These are phyloP conservation scores for Apeira syringaria DNA, from an alignment of 2,888 invertebrate genomes.

Conservation along the genomic window DNA sequence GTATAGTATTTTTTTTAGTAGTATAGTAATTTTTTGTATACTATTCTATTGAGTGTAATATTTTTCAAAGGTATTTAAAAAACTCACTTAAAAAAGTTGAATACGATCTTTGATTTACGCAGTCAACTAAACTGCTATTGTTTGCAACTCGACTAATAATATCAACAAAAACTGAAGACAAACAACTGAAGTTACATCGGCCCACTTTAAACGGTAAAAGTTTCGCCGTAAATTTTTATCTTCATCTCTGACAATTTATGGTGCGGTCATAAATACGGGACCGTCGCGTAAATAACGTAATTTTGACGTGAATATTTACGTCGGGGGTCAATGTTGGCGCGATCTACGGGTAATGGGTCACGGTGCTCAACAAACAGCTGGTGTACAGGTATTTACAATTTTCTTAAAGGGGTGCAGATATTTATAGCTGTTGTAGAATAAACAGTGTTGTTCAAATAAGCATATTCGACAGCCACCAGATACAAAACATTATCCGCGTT, in stretches of 20 bases:
- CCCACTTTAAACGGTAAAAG: conserved; percentile 32
- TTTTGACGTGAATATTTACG: conserved; percentile 36
- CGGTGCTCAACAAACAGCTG: conserved; percentile 23
- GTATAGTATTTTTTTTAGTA: too few species aligned
- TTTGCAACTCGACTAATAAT: conserved; percentile 23
- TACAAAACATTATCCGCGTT: too few species aligned
- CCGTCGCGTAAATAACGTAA: conserved; percentile 48
- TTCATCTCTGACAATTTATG: conserved; percentile 46
- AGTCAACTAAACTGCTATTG: conserved; percentile 9
- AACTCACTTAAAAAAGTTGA: too few species aligned
- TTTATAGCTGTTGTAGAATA: conserved; percentile 12
- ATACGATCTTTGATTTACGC: conserved; percentile 10
- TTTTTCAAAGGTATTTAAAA: too few species aligned
- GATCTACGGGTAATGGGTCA: conserved; percentile 22
- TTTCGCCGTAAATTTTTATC: conserved; percentile 38
- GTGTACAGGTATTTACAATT: conserved; percentile 20
- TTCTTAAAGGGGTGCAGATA: conserved; percentile 20
- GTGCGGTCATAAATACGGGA: conserved; percentile 46
- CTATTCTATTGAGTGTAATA: too few species aligned
- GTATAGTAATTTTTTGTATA: too few species aligned
- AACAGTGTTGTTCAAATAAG: too few species aligned
- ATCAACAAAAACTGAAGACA: conserved; percentile 32
- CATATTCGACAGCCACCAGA: too few species aligned
- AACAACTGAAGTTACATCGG: conserved; percentile 29
- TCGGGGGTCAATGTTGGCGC: conserved; percentile 31